phyloP scores from a whole-genome alignment of 2,113 vertebrate species.

The Ciconia stormi region DNA sequence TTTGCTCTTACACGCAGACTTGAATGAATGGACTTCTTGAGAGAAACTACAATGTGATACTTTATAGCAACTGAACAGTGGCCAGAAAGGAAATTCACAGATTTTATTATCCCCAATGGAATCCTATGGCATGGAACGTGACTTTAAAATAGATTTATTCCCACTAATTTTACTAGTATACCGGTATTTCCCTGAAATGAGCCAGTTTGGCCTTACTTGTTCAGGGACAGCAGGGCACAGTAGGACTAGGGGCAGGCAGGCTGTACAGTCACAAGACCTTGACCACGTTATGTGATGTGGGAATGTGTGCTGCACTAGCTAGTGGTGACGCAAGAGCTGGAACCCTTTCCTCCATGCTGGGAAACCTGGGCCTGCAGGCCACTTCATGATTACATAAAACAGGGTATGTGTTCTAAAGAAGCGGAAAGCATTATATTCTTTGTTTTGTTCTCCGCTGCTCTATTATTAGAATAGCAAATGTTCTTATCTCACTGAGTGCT shows the following conservation, averaged over 20 bases:
- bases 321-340: not conserved
- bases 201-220: not conserved
- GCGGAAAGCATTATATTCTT: not conserved
- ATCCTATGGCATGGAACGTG: not conserved
- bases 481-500: not conserved
- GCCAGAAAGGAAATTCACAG: not conserved
- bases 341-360: not conserved
- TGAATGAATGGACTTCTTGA: not conserved
- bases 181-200: not conserved
- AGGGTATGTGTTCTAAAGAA: not conserved
- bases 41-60: not conserved
- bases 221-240: not conserved
- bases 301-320: not conserved
- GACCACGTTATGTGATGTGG: not conserved
- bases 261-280: not conserved
- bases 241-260: not conserved
- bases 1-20: not conserved
- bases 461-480: not conserved
- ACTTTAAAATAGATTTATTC: slow-evolving; percentile 37
- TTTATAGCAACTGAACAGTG: not conserved
- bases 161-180: not conserved
- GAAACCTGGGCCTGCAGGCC: not conserved
- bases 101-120: not conserved
- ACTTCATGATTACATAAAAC: not conserved
- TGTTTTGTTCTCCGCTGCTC: not conserved